phyloP scores from a whole-genome alignment of 2,797 vertebrate genomes.

The Squalus acanthias region DNA sequence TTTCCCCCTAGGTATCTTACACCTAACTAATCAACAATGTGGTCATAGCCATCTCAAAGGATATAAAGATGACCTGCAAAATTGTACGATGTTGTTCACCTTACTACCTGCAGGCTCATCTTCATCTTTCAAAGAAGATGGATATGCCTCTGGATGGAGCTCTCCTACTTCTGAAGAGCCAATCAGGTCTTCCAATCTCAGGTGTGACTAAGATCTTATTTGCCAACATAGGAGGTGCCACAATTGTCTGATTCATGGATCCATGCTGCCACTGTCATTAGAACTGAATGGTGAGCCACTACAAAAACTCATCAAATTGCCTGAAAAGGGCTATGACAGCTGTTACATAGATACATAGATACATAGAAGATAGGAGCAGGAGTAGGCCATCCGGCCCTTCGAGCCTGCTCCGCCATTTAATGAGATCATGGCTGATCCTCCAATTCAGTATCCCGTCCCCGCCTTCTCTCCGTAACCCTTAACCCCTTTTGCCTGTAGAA shows the following conservation, averaged over 20 bases:
- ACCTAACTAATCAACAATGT: not conserved
- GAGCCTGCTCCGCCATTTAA: no score
- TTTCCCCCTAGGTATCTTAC: not conserved
- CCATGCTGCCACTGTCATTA: not conserved
- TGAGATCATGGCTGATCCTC: no score
- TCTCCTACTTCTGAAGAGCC: not conserved
- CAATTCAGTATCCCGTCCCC: no score
- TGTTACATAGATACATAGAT: no score
- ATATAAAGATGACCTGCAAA: not conserved
- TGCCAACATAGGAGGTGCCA: not conserved
- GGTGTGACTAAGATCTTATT: not conserved
- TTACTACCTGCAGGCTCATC: not conserved
- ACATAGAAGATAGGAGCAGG: no score
- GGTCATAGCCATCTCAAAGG: not conserved
- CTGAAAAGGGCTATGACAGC: not conserved
- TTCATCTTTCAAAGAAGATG: not conserved
- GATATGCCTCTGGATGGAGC: not conserved
- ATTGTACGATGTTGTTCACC: not conserved
- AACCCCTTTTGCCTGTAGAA: no score
- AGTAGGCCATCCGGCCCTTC: no score
- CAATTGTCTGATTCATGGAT: not conserved
- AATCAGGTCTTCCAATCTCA: not conserved
- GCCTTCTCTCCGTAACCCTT: no score
- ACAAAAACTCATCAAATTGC: not conserved
- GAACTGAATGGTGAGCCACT: not conserved